Evolutionary conservation across 2,888 invertebrate genomes (phyloP), one percentile per base, ranked within the genome.

Genomic region (Xanthostigma xanthostigma): DNA sequence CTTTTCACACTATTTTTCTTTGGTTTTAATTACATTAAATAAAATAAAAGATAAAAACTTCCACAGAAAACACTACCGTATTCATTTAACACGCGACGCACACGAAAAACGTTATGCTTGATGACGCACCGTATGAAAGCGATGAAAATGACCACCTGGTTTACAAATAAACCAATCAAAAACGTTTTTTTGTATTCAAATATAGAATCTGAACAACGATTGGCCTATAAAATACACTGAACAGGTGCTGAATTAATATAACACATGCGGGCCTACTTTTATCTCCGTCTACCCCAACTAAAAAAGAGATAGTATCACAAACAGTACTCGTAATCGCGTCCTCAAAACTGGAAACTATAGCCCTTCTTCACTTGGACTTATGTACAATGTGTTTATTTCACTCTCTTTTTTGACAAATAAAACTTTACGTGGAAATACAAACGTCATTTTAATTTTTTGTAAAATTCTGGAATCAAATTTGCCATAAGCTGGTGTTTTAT

Each of bases 31-130:
- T 33, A 42, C 12, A 27, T 33, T 11, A 14, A 42, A 42, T 33
- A 42, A 27, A 42, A 17, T 14, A 41, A 42, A 27, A 10, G 33
- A 12, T 42, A 33, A 46, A 34, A 27, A 46, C 27, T 36, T 12
- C 8, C 38, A 46, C 10, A 39, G 40, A 39, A 27, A 46, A 39
- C 40, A 34, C 10, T 33, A 39, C 36, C 8, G 8, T 10, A 11
- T 34, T 40, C 44, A n/a, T 36, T 37, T n/a, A 38, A 46, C 39
- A 46, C 39, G 17, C 12, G 39, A 27, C 10, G 27, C 27, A 9
- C 33, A 11, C 17, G n/a, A 44, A 45, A 46, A 46, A 46, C 46
- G 46, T 40, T 46, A 46, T 46, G 39, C 13, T 35, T 33, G 46
- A 46, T 46, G 46, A 46, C 46, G 46, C 46, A 46, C 33, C 27